Conservation (phyloP, 2,888 invertebrate species). For the Drosophila mercatorum region DNA sequence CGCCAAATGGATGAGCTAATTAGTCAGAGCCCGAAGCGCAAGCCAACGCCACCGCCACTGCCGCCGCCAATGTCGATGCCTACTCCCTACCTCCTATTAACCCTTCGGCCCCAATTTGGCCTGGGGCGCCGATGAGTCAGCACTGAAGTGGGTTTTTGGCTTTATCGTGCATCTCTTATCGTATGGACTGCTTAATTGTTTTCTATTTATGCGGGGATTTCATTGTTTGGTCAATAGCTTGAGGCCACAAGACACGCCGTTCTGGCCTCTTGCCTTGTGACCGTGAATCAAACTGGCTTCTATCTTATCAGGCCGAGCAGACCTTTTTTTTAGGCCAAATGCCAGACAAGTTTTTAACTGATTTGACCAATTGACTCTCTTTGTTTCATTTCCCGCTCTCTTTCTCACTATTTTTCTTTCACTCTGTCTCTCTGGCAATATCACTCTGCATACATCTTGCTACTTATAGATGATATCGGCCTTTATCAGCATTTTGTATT, state of each 20-base stretch:
- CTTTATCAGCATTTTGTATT: constrained; percentile 36
- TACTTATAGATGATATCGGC: constrained; percentile 17
- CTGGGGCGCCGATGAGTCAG: constrained; percentile 57
- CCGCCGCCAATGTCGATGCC: neutral
- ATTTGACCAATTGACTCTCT: constrained; percentile 2
- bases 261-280: constrained; percentile 19
- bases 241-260: constrained; percentile 30
- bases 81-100: neutral
- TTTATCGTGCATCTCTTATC: constrained; percentile 72
- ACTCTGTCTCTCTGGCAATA: constrained; percentile 5
- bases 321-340: constrained; percentile 8
- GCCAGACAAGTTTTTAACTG: constrained; percentile 3
- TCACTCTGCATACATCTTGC: constrained; percentile 23
- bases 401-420: neutral
- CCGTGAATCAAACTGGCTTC: constrained; percentile 33
- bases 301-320: constrained; percentile 43
- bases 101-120: constrained; percentile 5
- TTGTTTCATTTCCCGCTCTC: neutral
- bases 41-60: neutral
- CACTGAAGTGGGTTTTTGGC: constrained; percentile 24
- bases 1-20: constrained; percentile 60
- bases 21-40: constrained; percentile 38
- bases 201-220: constrained; percentile 71
- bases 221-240: constrained; percentile 70
- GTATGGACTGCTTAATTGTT: constrained; percentile 72